Evolutionary conservation across 2,113 vertebrate genomes (phyloP), one percentile per base, ranked within the genome.

Genomic region (Spermophilus dauricus): DNA sequence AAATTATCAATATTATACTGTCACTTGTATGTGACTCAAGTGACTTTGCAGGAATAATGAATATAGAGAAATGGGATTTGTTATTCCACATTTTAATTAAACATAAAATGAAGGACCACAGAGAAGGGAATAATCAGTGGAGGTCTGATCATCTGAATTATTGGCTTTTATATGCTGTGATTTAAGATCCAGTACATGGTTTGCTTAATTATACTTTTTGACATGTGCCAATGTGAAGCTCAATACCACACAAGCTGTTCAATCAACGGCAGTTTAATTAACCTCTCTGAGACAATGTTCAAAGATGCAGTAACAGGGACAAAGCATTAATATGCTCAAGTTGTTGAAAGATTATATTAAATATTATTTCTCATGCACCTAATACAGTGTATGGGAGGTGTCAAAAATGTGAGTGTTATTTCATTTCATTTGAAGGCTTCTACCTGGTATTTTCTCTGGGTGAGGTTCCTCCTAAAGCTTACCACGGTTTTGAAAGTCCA

Each of bases 11-110:
- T 96, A 96, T 92, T 90, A 34, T 87, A 28, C 58, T 93, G 63
- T 95, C 70, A 89, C 89, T 95, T 78, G 17, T 51, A 61, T 84
- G 76, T 94, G 86, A 90, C 58, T 94, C 61, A 12, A 56, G 56
- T 82, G 82, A 95, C 89, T 95, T 85, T 91, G 51, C 58, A 45
- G 87, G 96, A 96, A 94, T 87, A 93, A 96, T 96, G 75, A 87
- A 94, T 94, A 81, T 18, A 17, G 42, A 75, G 70, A 97, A 80
- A 89, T 76, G 67, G 48, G n/a, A 93, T 86, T 83, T 97, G 48
- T 93, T 93, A 58, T 56, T 83, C 61, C 30, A 97, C 39, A 86
- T 91, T 97, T 86, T 97, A 97, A 97, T 97, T 95, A 95, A 96
- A 95, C 34, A 81, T 70, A 86, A 95, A 30, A 88, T 95, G 37